Evolutionary conservation across 2,888 invertebrate genomes (phyloP).

Genomic region (Epinotia bilunana): DNA sequence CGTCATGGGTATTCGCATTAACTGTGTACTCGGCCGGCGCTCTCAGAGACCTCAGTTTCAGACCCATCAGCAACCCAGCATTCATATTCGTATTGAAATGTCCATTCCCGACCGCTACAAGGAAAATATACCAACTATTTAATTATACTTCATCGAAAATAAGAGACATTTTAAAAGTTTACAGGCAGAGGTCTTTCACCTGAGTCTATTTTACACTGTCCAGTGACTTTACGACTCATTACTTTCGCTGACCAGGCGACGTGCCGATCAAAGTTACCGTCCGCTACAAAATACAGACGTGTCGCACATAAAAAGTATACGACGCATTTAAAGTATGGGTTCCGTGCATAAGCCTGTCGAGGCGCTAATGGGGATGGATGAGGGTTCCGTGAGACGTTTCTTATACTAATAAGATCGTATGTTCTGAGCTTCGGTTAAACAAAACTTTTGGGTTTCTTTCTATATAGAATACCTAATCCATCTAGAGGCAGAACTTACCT

Average conservation of each 20-base stretch:
- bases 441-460: constrained; percentile 2
- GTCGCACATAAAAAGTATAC: constrained; percentile 43
- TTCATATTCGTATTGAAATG: too few species aligned
- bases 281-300: constrained; percentile 41
- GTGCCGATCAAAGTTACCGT: constrained; percentile 62
- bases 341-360: constrained; percentile 36
- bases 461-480: too few species aligned
- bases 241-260: constrained; percentile 76
- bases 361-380: constrained; percentile 21
- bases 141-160: constrained; percentile 15
- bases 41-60: too few species aligned
- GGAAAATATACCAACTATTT: background rate
- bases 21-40: too few species aligned
- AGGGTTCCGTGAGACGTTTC: constrained; percentile 31
- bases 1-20: too few species aligned
- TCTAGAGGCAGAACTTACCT: background rate
- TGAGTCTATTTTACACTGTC: constrained; percentile 69
- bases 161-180: constrained; percentile 32
- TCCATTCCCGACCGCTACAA: background rate
- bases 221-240: constrained; percentile 79
- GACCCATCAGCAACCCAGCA: too few species aligned
- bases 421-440: constrained; percentile 15
- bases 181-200: constrained; percentile 58
- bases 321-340: constrained; percentile 41
- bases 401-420: constrained; percentile 20